Evolutionary conservation across 64 coral and sea anemone species (phyloP), one percentile per base, ranked within the genome.

Genomic region (Pocillopora verrucosa): DNA sequence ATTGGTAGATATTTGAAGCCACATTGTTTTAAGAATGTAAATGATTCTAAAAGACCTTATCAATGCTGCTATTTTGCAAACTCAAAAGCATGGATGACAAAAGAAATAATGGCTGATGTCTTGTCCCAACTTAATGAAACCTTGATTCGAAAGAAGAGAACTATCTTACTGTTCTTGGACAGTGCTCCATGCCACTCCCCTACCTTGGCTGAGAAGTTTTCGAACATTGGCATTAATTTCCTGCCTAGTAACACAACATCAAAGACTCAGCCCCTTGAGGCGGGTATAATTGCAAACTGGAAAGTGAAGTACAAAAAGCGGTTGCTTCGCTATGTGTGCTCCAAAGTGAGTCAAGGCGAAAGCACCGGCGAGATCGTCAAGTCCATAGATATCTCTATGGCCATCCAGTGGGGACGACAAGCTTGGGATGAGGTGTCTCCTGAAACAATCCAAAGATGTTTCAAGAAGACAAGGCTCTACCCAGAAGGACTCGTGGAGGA

Each of bases 51-150:
- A 5, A 22, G 24, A 72, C 83, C 64, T 59, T 86, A 86, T 22
- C 69, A 86, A 86, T 72, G 83, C 34, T 37, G 58, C 51, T 86
- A 86, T 86, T 86, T 86, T 58, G 37, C 79, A 45, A 82, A 82
- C 9, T 25, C 22, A 13, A 82, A 82, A 34, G 57, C 56, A 82
- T 82, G 79, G 79, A 82, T 82, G 79, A 58, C 19, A 59, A 59
- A 41, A 61, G 80, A 83, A 34, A 17, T 82, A 61, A 82, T 82
- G 79, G 24, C 16, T 60, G 41, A 59, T 20, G 56, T 82, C 61
- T 36, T 82, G 58, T 6, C 26, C 6, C 61, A 63, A 37, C 64
- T 83, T 13, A 83, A 36, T 36, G 34, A 16, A 69, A 36, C 58
- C 17, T 38, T 59, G 56, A 59, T 62, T 22, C 61, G n/a, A 45